Base-by-base conservation (phyloP, 2,888 invertebrate species). In the Matsumyia berberina region DNA sequence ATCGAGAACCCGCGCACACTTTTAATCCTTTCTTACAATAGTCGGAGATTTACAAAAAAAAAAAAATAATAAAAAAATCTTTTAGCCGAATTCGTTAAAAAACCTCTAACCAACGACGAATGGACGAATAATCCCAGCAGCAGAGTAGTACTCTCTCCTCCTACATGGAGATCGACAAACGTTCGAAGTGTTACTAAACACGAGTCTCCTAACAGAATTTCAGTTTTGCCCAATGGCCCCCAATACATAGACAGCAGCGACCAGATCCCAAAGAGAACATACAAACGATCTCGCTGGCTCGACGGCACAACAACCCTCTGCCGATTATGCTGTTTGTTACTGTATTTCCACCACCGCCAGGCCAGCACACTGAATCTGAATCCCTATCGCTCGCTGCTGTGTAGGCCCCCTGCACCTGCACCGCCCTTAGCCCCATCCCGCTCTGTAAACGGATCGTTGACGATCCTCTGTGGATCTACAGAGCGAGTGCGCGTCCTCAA, bases 161-260 rank as follows among this genome's bases (percentile, higher is more conserved):
- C 91, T 89, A 90, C 91, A 91, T 92, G 92, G 91, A 90, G 92
- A 90, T 91, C 91, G 90, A 90, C 90, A 91, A 91, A 90, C 91
- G 92, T 90, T 91, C 92, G 90, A 90, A 91, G 88, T 90, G 89
- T 89, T 91, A 92, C 92, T 92, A 92, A 92, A 92, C 89, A 88
- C 90, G 90, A 88, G 88, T 87, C 88, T 88, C 88, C 85, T 87
- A 86, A 89, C 89, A 90, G 90, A 90, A 89, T 90, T 91, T 90
- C 89, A 89, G 66, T 82, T 82, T 82, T 86, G 73, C 82, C 69
- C 74, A 86, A 67, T 74, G 60, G 29, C 69, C 35, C 66, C 66
- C 72, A 86, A 76, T 35, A 76, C 64, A 78, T 77, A 85, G 66
- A 76, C 72, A 72, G 8, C 1, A 1, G 12, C 35, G 51, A 24